phyloP scores from a whole-genome alignment of 35 echinoderm and acorn worm genomes.

The Heliocidaris tuberculata region DNA sequence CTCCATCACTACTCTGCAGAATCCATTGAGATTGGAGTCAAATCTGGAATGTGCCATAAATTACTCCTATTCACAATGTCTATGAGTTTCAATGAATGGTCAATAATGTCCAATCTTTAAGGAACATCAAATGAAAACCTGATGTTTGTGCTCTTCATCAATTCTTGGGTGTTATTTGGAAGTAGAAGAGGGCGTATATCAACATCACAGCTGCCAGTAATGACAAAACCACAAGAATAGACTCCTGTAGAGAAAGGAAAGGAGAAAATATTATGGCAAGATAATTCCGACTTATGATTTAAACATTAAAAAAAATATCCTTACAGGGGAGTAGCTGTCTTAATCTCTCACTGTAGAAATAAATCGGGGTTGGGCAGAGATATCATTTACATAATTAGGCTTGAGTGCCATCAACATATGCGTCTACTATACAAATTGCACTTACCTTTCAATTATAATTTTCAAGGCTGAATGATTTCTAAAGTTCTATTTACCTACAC shows the following conservation, averaged over 20 bases:
- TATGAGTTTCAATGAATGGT: no score
- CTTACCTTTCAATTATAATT: no score
- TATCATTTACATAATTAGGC: background rate
- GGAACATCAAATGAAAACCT: no score
- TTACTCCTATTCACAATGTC: no score
- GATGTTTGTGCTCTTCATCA: background rate
- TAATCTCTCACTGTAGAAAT: background rate
- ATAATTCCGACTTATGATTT: background rate
- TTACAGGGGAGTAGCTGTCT: no score
- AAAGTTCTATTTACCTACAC: background rate
- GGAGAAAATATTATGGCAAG: background rate
- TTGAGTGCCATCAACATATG: background rate
- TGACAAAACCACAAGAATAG: slow-evolving; percentile 14
- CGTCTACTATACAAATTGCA: background rate
- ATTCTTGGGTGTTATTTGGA: background rate
- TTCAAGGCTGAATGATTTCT: background rate
- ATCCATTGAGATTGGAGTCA: no score
- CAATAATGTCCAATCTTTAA: no score
- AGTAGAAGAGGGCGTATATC: slow-evolving; percentile 37
- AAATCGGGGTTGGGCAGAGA: background rate
- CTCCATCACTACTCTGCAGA: no score
- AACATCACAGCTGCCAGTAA: slow-evolving; percentile 20
- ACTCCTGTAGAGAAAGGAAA: slow-evolving; percentile 1
- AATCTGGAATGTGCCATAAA: no score
- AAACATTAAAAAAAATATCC: background rate